A percentile compares a stretch with the other conserved stretches of the same genome.
These are phyloP conservation scores for Rafetus swinhoei DNA, from an alignment of 2,113 vertebrate genomes.

Conservation along the genomic window DNA sequence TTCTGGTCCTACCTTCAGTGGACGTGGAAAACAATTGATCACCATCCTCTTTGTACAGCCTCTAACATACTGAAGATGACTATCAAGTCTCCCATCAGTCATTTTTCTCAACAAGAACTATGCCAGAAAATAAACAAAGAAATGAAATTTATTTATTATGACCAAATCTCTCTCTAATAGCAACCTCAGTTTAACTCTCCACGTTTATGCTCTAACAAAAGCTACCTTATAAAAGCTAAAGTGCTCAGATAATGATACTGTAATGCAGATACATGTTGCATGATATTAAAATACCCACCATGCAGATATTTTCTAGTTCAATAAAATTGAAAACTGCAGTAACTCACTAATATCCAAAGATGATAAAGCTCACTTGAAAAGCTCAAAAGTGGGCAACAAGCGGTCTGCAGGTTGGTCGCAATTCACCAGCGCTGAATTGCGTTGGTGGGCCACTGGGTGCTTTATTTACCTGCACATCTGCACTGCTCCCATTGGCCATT, in stretches of 20 bases:
- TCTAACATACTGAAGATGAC: not conserved
- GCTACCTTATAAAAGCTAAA: not conserved
- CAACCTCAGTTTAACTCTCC: not conserved
- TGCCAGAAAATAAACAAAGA: no score
- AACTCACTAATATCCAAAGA: not conserved
- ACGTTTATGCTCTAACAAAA: not conserved
- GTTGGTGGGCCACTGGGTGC: no score
- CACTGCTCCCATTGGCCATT: no score
- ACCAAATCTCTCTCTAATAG: not conserved
- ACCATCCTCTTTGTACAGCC: not conserved
- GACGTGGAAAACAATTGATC: not conserved
- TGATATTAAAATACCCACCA: not conserved
- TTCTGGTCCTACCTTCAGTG: not conserved
- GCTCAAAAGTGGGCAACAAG: not conserved
- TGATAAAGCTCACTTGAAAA: not conserved
- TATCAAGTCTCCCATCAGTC: not conserved
- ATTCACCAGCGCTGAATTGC: no score
- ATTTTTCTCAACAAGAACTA: not conserved
- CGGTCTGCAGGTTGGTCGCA: no score
- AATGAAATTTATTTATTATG: not conserved
- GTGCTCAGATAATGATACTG: fast-evolving
- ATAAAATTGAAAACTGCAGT: not conserved
- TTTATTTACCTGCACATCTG: no score
- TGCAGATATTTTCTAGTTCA: not conserved
- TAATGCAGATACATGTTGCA: not conserved